These are phyloP conservation scores for Jaculus jaculus DNA, from an alignment of 2,113 vertebrate genomes.

Conservation along the genomic window DNA sequence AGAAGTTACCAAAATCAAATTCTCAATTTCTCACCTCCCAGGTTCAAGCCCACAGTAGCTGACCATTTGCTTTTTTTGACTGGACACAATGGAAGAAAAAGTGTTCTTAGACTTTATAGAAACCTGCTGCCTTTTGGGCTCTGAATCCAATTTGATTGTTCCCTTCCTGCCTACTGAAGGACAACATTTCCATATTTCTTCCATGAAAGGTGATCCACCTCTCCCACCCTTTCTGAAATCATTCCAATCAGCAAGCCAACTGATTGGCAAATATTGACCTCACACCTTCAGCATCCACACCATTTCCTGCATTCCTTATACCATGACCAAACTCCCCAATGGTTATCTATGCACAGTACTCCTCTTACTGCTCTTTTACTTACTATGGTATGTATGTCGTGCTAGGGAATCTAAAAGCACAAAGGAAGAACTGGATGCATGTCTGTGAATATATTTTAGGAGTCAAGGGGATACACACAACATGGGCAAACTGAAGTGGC, in stretches of 20 bases:
- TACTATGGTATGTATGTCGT: background rate
- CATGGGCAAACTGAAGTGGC: background rate
- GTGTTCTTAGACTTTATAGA: background rate
- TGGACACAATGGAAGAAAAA: background rate
- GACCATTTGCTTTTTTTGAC: constrained; percentile 31
- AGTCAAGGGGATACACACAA: background rate
- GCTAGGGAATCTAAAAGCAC: background rate
- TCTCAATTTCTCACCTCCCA: background rate
- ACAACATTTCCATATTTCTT: background rate
- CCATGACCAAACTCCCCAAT: background rate
- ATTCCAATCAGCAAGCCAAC: background rate
- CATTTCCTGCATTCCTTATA: background rate
- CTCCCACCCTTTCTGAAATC: background rate
- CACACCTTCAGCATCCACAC: background rate
- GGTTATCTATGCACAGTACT: background rate
- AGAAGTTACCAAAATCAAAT: constrained; percentile 23
- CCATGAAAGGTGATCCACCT: background rate
- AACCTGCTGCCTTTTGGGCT: background rate
- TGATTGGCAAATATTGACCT: background rate
- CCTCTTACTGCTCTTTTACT: background rate
- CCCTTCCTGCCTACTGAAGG: background rate
- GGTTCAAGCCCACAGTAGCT: background rate
- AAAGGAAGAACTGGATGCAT: background rate
- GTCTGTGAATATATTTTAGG: background rate
- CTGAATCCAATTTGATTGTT: background rate